These are phyloP conservation scores for Takifugu ocellatus DNA, from an alignment of 2,797 vertebrate species.

Conservation along the genomic window DNA sequence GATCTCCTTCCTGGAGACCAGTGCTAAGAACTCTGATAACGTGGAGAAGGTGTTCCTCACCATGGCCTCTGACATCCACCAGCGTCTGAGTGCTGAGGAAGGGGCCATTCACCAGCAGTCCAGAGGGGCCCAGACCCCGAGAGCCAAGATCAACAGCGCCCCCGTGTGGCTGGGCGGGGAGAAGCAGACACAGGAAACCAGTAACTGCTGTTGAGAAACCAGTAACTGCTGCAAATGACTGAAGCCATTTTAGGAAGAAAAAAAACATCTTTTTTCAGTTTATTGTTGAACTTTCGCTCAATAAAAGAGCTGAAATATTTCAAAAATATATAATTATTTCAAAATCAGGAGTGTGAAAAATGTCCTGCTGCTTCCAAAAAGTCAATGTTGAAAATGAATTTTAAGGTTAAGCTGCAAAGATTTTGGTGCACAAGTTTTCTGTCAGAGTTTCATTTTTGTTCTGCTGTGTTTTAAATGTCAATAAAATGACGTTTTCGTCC, in stretches of 20 bases:
- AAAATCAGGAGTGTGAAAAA: too few relatives aligned
- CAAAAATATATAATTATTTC: background rate
- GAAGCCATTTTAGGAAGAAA: background rate
- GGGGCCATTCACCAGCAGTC: slow-evolving; percentile 58
- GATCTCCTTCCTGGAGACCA: slow-evolving; percentile 78
- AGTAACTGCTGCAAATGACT: too few relatives aligned
- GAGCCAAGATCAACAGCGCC: slow-evolving; percentile 72
- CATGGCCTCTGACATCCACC: slow-evolving; percentile 79
- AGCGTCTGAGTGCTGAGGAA: slow-evolving; percentile 67
- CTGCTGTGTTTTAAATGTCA: too few relatives aligned
- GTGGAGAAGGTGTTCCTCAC: slow-evolving; percentile 70
- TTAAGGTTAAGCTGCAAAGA: too few relatives aligned
- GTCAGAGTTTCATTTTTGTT: too few relatives aligned
- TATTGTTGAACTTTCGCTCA: too few relatives aligned
- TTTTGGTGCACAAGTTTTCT: too few relatives aligned
- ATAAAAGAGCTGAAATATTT: background rate
- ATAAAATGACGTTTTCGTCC: too few relatives aligned
- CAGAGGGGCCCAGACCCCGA: slow-evolving; percentile 38
- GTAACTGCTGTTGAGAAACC: slow-evolving; percentile 66
- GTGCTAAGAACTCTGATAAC: slow-evolving; percentile 75
- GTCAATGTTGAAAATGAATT: too few relatives aligned
- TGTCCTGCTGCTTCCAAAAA: too few relatives aligned
- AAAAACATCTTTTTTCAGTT: too few relatives aligned
- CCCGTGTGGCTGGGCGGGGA: slow-evolving; percentile 73
- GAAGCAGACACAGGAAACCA: slow-evolving; percentile 57